Conservation (phyloP, 2,797 vertebrate species). For the Orestias chungarensis region DNA sequence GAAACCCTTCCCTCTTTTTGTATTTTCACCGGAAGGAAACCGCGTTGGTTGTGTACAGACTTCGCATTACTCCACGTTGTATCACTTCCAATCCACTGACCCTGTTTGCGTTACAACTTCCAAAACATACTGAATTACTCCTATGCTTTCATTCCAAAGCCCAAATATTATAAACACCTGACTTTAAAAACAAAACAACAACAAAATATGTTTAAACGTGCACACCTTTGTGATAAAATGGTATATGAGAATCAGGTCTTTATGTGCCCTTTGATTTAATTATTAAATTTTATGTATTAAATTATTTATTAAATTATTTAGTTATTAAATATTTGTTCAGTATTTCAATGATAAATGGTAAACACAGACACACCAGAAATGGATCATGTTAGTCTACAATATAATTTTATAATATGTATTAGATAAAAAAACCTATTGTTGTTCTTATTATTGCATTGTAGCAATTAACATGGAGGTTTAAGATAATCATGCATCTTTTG, state of each 20-base stretch:
- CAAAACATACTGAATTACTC: neutral
- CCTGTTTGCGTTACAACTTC: neutral
- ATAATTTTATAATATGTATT: too few relatives aligned
- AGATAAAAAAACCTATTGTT: too few relatives aligned
- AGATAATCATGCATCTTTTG: neutral
- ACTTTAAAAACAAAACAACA: too few relatives aligned
- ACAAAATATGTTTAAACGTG: neutral
- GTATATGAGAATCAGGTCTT: neutral
- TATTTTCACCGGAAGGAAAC: conserved; percentile 28
- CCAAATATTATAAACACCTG: neutral
- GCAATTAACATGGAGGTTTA: too few relatives aligned
- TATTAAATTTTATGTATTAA: neutral
- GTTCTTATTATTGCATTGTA: neutral
- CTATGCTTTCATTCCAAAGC: neutral
- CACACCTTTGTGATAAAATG: neutral
- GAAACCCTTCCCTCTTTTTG: conserved; percentile 36
- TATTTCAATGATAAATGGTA: too few relatives aligned
- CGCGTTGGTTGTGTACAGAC: conserved; percentile 25
- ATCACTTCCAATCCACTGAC: conserved; percentile 5
- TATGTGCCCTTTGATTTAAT: neutral
- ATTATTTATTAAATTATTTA: too few relatives aligned
- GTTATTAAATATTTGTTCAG: too few relatives aligned
- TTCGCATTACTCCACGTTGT: conserved; percentile 6
- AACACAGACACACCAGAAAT: too few relatives aligned
- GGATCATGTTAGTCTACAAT: too few relatives aligned